A percentile compares a stretch with the other conserved stretches of the same genome.
Conservation (phyloP, 2,113 vertebrate genomes). For the Gnathonemus echidnorhynchus region DNA sequence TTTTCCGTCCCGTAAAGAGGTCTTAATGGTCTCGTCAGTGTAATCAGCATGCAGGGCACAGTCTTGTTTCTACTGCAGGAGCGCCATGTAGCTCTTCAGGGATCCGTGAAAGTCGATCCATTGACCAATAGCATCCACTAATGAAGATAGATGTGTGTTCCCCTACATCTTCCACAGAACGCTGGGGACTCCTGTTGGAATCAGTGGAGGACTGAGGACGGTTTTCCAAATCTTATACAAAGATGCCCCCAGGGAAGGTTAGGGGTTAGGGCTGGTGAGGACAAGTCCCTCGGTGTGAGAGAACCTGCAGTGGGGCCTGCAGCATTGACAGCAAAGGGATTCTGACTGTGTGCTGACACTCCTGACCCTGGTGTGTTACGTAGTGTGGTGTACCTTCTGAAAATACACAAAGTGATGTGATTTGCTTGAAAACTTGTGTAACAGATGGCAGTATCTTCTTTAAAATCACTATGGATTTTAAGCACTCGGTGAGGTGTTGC, state of each 20-base stretch:
- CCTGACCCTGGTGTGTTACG: neutral
- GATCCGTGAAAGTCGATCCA: neutral
- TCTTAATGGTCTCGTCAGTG: neutral
- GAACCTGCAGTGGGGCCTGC: neutral
- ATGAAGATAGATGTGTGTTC: neutral
- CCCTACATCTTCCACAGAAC: neutral
- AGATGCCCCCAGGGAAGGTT: neutral
- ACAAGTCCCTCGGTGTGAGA: neutral
- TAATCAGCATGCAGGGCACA: neutral
- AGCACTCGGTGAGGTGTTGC: conserved; percentile 19
- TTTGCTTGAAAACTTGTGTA: neutral
- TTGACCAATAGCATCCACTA: neutral
- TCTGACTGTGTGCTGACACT: neutral
- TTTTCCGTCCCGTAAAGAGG: too few relatives aligned
- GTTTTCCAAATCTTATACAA: neutral
- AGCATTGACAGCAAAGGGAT: neutral
- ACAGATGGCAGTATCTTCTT: neutral
- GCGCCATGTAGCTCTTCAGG: neutral
- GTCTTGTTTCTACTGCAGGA: neutral
- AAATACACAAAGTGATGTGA: neutral
- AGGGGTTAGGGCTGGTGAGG: neutral
- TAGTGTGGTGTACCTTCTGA: neutral
- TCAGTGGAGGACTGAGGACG: neutral
- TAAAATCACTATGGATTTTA: conserved; percentile 14
- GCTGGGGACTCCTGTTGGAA: neutral